phyloP scores from a whole-genome alignment of 2,113 vertebrate species.

The Neogobius melanostomus region DNA sequence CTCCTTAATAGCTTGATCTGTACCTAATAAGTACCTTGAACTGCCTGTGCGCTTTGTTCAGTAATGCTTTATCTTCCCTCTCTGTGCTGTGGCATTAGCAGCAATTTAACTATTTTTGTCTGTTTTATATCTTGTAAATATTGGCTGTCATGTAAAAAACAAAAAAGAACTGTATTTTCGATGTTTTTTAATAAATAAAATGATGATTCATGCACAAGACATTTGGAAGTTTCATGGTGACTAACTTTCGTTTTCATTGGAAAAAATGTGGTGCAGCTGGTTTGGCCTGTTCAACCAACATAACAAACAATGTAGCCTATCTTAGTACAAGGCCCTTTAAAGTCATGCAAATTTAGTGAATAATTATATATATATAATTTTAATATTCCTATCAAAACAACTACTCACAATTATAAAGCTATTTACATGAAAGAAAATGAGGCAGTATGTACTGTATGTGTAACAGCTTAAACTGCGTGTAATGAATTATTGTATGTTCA shows the following conservation, averaged over 20 bases:
- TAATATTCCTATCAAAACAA: too few species aligned
- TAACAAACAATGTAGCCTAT: not conserved
- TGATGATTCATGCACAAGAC: slow-evolving; percentile 27
- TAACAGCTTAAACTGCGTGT: too few species aligned
- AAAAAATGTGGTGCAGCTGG: not conserved
- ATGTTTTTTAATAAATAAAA: slow-evolving; percentile 54
- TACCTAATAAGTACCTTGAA: not conserved
- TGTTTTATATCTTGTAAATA: slow-evolving; percentile 75
- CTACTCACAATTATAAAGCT: too few species aligned
- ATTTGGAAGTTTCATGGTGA: not conserved
- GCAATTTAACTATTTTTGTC: slow-evolving; percentile 31
- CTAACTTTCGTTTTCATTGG: not conserved
- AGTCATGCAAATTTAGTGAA: not conserved
- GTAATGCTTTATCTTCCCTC: slow-evolving; percentile 2
- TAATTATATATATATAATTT: too few species aligned
- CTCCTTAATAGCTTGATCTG: not conserved
- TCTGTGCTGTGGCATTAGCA: slow-evolving; percentile 15
- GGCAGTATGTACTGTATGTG: too few species aligned
- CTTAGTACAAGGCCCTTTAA: not conserved
- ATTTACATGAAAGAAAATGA: too few species aligned
- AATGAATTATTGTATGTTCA: too few species aligned
- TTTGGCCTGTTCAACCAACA: not conserved
- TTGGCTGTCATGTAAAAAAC: slow-evolving; percentile 58
- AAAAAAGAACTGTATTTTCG: slow-evolving; percentile 61
- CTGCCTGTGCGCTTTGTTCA: slow-evolving; percentile 50